These are phyloP conservation scores for Rhinolophus ferrumequinum DNA, from an alignment of 2,113 vertebrate genomes.

Conservation along the genomic window DNA sequence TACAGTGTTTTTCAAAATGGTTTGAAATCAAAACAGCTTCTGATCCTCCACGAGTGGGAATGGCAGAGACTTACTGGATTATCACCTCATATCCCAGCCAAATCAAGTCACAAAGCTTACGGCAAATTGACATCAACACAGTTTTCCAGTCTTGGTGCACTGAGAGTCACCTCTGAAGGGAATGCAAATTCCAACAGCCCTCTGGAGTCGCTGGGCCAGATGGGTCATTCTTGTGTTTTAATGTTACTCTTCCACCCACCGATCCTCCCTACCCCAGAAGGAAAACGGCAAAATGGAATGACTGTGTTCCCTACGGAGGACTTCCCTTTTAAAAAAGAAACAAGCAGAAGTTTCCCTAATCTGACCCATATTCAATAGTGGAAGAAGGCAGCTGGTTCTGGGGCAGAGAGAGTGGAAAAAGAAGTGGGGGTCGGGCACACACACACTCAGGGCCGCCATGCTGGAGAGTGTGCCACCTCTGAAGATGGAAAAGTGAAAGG, in stretches of 20 bases:
- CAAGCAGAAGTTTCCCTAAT: slow-evolving; percentile 25
- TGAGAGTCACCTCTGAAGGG: not conserved
- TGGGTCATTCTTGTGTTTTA: not conserved
- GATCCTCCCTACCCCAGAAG: not conserved
- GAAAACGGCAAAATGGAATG: slow-evolving; percentile 21
- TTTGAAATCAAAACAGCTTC: not conserved
- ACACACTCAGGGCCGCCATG: accelerated
- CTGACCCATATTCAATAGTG: not conserved
- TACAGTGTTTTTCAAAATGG: not conserved
- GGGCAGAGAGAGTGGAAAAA: not conserved
- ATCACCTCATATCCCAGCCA: not conserved
- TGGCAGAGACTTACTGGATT: not conserved
- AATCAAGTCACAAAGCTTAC: not conserved
- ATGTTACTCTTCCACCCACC: not conserved
- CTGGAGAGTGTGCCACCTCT: not conserved
- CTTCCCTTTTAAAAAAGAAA: slow-evolving; percentile 48
- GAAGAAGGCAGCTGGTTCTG: not conserved
- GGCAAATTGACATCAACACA: not conserved
- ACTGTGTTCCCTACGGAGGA: not conserved
- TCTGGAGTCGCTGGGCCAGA: not conserved
- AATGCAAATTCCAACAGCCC: not conserved
- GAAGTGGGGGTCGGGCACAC: not conserved
- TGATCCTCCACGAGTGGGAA: not conserved
- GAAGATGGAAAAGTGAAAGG: accelerated
- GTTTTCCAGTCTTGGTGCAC: not conserved